These are phyloP conservation scores for Drosophila parthenogenetica DNA, from an alignment of 2,888 invertebrate genomes.

Conservation along the genomic window DNA sequence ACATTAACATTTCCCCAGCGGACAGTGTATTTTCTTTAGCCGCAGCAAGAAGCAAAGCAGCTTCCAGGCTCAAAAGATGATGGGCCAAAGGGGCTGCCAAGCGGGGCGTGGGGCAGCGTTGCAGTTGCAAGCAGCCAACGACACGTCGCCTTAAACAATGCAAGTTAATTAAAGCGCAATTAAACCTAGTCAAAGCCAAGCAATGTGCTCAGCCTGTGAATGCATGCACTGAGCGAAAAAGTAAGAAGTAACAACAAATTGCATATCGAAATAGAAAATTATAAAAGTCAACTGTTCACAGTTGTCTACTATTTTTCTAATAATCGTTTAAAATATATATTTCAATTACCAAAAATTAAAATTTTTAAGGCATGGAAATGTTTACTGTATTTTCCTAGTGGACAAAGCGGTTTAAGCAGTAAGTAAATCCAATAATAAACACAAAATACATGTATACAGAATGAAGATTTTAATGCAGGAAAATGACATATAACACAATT, in stretches of 20 bases:
- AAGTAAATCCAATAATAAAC: constrained; percentile 1
- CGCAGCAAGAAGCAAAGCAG: constrained; percentile 24
- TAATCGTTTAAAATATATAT: no score
- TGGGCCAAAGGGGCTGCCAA: neutral
- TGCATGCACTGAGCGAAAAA: constrained; percentile 32
- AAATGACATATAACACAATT: neutral
- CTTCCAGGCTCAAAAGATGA: neutral
- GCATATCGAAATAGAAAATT: no score
- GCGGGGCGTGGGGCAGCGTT: neutral
- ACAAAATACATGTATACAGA: neutral
- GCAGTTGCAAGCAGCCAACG: constrained; percentile 43
- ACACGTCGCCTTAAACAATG: constrained; percentile 72
- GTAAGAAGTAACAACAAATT: no score
- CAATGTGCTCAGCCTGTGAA: constrained; percentile 32
- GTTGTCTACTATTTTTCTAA: no score
- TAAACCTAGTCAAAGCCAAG: constrained; percentile 55
- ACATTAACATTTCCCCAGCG: constrained; percentile 35
- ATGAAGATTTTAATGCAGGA: neutral
- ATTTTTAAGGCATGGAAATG: no score
- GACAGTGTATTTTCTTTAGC: constrained; percentile 62
- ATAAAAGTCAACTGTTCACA: no score
- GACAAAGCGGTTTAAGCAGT: neutral
- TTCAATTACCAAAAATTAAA: no score
- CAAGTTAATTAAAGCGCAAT: constrained; percentile 78
- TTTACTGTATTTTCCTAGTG: no score